phyloP scores from a whole-genome alignment of 2,888 invertebrate species.

The Cataglyphis albicans region DNA sequence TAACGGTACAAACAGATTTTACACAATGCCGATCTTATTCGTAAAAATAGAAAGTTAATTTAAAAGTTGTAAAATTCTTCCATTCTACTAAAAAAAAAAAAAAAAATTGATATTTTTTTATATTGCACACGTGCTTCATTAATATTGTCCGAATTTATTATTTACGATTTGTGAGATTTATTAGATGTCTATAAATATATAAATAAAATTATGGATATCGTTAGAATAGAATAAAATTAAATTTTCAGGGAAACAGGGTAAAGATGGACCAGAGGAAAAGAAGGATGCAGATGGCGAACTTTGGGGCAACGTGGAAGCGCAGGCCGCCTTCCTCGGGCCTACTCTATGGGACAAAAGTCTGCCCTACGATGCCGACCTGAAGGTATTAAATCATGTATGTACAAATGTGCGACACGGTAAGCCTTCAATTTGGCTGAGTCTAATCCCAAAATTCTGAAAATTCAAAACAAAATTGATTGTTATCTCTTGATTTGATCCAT shows the following conservation, averaged over 20 bases:
- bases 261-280: conserved; percentile 88
- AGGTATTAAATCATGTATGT: conserved; percentile 90
- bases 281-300: conserved; percentile 93
- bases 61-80: not conserved
- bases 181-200: not conserved
- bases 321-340: conserved; percentile 98
- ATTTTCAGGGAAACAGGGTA: conserved; percentile 84
- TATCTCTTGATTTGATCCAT: not conserved
- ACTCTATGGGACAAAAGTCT: conserved; percentile 98
- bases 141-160: not conserved
- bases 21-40: not conserved
- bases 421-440: conserved; percentile 73
- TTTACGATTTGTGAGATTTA: not conserved
- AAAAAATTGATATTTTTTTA: not conserved
- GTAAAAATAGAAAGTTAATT: not conserved
- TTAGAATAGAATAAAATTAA: conserved; percentile 13
- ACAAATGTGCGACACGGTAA: conserved; percentile 85
- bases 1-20: conserved; percentile 15
- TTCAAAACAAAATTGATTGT: not conserved
- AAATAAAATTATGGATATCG: not conserved
- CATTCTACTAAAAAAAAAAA: not conserved
- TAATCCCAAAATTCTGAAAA: conserved; percentile 44
- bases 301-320: conserved; percentile 95
- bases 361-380: conserved; percentile 97
- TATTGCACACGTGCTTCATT: not conserved